Base-by-base conservation (phyloP, 2,797 vertebrate genomes). In the Rachycentron canadum region DNA sequence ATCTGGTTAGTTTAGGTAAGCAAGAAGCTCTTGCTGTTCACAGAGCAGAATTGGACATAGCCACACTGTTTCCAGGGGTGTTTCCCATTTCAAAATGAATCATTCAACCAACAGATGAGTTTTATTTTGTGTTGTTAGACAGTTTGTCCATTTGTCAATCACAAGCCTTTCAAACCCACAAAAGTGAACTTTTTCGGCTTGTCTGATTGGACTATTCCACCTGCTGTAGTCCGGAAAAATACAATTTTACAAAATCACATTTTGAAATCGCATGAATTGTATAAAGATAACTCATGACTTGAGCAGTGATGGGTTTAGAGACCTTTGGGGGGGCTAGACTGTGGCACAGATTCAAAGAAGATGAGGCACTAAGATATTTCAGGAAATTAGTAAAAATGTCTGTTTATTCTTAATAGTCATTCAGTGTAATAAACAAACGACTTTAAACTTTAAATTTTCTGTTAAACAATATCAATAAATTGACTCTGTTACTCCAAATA, bases 21-120 rank as follows among this genome's bases (percentile, higher is more conserved):
- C 64, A 10, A 59, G 40, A 30, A 64, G 40, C 62, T 61, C n/a
- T 23, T 40, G 43, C 52, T 62, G 69, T 56, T 70, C 16, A 52
- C n/a, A 0, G 1, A 70, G 63, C 38, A 43, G n/a, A 50, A 52
- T 28, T 71, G 38, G 58, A 57, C 68, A 65, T 30, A 61, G 8
- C 64, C 52, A 26, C 5, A 30, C 40, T 32, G 68, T 67, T 70
- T 67, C 65, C 49, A 75, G 64, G 62, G 61, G 19, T 63, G 50
- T 62, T 57, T 43, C 57, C 43, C 19, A 58, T 61, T 81, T 71
- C 30, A 17, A 68, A 60, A 61, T 57, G 40, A 76, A 38, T 69
- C 7, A 3, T 23, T 71, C 43, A 73, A 19, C 28, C 45, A 69
- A 25, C 28, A 9, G n/a, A 62, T 43, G 3, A 19, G 25, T 45